A percentile compares a stretch with the other conserved stretches of the same genome.
These are phyloP conservation scores for Parazoanthus swiftii DNA, from an alignment of 92 coral and sea anemone genomes.

Conservation along the genomic window DNA sequence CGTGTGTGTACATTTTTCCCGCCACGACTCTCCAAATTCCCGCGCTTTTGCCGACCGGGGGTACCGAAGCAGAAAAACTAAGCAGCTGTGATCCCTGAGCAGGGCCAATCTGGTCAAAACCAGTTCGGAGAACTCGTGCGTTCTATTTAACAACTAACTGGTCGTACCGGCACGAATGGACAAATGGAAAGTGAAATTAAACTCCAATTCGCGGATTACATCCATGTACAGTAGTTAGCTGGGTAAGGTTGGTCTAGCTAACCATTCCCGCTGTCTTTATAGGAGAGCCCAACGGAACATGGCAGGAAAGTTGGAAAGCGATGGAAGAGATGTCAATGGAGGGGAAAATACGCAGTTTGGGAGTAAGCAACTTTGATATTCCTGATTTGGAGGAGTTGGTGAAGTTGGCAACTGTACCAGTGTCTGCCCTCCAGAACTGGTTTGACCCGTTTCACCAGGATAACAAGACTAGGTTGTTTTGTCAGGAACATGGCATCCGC, in stretches of 20 bases:
- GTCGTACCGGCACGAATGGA: no score
- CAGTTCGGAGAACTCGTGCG: no score
- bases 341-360: constrained; percentile 92
- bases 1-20: no score
- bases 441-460: constrained; percentile 99
- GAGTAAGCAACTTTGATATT: constrained; percentile 87
- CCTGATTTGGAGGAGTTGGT: constrained; percentile 77
- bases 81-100: no score
- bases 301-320: constrained; percentile 99
- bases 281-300: constrained; percentile 91
- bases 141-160: no score
- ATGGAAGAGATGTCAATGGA: constrained; percentile 89
- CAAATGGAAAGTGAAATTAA: no score
- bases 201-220: neutral
- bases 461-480: constrained; percentile 60
- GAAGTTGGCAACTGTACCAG: constrained; percentile 78
- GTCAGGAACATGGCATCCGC: constrained; percentile 73
- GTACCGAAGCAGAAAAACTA: no score
- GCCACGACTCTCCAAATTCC: no score
- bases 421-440: constrained; percentile 92
- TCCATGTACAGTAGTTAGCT: no score
- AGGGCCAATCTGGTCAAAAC: no score
- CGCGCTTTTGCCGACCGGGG: no score
- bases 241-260: neutral
- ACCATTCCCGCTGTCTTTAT: neutral